Evolutionary conservation across 1,140 invertebrate species (phyloP), one percentile per base, ranked within the genome.

Genomic region (Drosophila kikkawai): DNA sequence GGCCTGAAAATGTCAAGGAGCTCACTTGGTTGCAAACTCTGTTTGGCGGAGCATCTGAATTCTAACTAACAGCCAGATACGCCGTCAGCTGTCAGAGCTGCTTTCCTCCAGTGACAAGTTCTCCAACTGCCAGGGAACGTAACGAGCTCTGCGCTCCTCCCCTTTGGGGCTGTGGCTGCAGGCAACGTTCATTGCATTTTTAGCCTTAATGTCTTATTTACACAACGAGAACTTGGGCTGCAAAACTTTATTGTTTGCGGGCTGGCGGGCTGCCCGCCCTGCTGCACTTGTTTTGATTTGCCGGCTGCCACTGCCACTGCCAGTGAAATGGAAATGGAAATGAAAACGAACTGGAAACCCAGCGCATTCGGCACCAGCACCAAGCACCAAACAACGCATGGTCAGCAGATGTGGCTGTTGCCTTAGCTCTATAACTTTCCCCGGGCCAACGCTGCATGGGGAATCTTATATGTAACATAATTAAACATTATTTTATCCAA

Each of bases 401-500:
- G 78, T 47, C 69, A 75, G 56, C 78, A 80, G 70, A 80, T 80
- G 77, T 80, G 78, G 58, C 42, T 56, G 34, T 56, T 59, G 55
- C 56, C 63, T 57, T 58, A 29, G 36, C 41, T 50, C 51, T 17
- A 79, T 64, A 80, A 74, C 76, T 79, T 79, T 80, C 76, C 56
- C 76, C 56, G 34, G 55, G 36, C 42, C 34, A 17, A n/a, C 12
- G 12, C 29, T 45, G 7, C 22, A 36, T 13, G 15, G 39, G 67
- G 48, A 70, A 58, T 58, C 15, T 34, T 64, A 70, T 68, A 69
- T 70, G 65, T 58, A 70, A 58, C 65, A 70, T 58, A 70, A 73
- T 73, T 70, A 66, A 79, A 79, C 59, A 79, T 67, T 80, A 64
- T 74, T 80, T 80, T 74, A 79, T 74, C 66, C 55, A 55, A 79